These are phyloP conservation scores for Calameuta idolon DNA, from an alignment of 2,888 invertebrate species.

Conservation along the genomic window DNA sequence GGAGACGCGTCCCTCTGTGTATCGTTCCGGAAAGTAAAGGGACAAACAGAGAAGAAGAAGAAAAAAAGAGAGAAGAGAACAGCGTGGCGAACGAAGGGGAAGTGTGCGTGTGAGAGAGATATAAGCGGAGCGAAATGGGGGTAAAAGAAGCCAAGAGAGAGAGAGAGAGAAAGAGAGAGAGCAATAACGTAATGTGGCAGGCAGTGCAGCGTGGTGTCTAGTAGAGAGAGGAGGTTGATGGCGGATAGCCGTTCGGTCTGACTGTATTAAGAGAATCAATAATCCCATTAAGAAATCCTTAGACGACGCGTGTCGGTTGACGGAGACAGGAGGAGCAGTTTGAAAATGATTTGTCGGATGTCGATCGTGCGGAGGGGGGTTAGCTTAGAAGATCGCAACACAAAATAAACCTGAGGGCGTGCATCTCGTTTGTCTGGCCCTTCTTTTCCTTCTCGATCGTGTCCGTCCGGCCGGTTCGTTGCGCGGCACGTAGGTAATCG, in stretches of 20 bases:
- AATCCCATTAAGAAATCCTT: constrained; percentile 39
- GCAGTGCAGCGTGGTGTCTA: constrained; percentile 6
- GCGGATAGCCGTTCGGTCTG: constrained; percentile 9
- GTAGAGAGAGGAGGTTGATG: constrained; percentile 5
- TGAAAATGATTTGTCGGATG: neutral
- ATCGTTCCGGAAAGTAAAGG: neutral
- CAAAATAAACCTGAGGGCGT: neutral
- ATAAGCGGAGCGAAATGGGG: constrained; percentile 1
- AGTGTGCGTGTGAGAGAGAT: neutral
- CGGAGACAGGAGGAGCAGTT: neutral
- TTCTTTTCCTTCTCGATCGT: neutral
- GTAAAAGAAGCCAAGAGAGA: constrained; percentile 4
- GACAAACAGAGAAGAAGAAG: neutral
- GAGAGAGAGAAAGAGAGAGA: constrained; percentile 1
- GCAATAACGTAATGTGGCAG: constrained; percentile 7
- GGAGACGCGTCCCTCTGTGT: neutral
- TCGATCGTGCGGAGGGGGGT: neutral
- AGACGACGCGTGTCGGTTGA: neutral
- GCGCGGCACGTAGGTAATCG: neutral
- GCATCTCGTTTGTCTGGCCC: constrained; percentile 2
- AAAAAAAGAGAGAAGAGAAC: neutral
- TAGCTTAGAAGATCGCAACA: neutral
- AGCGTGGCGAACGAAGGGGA: neutral
- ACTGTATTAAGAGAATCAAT: constrained; percentile 35
- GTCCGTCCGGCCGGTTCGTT: neutral